Evolutionary conservation across 1,140 invertebrate species (phyloP).

Genomic region (Drosophila pallidifrons): DNA sequence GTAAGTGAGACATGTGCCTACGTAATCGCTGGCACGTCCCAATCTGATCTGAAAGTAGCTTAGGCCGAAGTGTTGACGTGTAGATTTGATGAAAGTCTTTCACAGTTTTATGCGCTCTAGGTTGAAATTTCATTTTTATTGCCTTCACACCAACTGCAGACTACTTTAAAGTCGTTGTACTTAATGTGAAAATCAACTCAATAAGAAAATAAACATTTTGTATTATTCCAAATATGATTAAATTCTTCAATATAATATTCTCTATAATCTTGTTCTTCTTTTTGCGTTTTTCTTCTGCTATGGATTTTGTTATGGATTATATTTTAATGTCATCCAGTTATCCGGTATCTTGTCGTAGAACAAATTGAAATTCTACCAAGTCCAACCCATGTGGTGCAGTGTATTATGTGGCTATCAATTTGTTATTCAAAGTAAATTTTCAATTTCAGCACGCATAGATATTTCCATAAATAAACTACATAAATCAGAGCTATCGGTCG

Average conservation of each 20-base stretch:
- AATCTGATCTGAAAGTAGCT: constrained; percentile 46
- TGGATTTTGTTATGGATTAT: too few species aligned
- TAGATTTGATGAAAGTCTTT: constrained; percentile 31
- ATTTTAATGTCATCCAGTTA: too few species aligned
- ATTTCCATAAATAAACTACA: constrained; percentile 80
- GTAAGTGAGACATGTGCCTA: constrained; percentile 54
- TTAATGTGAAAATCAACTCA: too few species aligned
- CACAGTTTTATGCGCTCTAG: background rate
- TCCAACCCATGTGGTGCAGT: background rate
- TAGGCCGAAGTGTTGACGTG: constrained; percentile 37
- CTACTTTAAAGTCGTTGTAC: too few species aligned
- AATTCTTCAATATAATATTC: too few species aligned
- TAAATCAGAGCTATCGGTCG: constrained; percentile 73
- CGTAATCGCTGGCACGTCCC: constrained; percentile 61
- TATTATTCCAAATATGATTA: too few species aligned
- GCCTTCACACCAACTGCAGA: background rate
- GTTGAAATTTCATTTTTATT: constrained; percentile 15
- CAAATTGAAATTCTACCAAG: background rate
- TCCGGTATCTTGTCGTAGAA: too few species aligned
- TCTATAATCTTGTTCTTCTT: too few species aligned
- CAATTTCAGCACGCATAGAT: constrained; percentile 77
- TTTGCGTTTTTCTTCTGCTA: too few species aligned
- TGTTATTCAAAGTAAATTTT: constrained; percentile 79
- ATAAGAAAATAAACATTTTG: too few species aligned
- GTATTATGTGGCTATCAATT: constrained; percentile 48